Evolutionary conservation across 2,113 vertebrate species (phyloP).

Genomic region (Pseudois nayaur): DNA sequence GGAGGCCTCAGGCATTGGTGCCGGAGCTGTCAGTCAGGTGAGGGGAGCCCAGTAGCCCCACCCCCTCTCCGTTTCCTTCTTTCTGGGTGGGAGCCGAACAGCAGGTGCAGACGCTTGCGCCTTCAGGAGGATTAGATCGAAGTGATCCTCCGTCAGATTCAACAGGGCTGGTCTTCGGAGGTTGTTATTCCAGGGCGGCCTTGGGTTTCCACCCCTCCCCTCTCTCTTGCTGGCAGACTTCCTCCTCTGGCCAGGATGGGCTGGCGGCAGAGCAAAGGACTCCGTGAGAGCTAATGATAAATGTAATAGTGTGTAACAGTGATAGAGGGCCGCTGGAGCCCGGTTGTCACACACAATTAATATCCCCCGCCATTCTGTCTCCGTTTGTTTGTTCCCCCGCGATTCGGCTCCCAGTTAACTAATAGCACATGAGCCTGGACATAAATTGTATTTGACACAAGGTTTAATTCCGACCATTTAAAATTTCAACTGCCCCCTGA

Average conservation of each 20-base stretch:
- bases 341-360: slow-evolving; percentile 87
- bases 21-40: not conserved
- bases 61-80: not conserved
- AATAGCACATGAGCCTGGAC: slow-evolving; percentile 83
- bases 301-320: slow-evolving; percentile 87
- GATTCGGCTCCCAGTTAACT: slow-evolving; percentile 83
- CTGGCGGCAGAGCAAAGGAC: slow-evolving; percentile 52
- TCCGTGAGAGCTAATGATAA: slow-evolving; percentile 81
- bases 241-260: slow-evolving; percentile 49
- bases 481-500: slow-evolving; percentile 79
- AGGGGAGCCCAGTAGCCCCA: not conserved
- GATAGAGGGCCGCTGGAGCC: slow-evolving; percentile 84
- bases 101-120: not conserved
- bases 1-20: not conserved
- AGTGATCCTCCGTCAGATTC: not conserved
- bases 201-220: not conserved
- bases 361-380: slow-evolving; percentile 73
- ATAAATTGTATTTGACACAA: slow-evolving; percentile 84
- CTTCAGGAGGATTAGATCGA: not conserved
- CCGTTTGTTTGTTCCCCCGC: slow-evolving; percentile 80
- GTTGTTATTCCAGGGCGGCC: not conserved
- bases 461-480: slow-evolving; percentile 85
- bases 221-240: not conserved
- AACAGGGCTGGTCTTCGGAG: not conserved
- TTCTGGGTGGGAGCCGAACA: not conserved